Conservation (phyloP, 2,113 vertebrate species). For the Puma concolor region DNA sequence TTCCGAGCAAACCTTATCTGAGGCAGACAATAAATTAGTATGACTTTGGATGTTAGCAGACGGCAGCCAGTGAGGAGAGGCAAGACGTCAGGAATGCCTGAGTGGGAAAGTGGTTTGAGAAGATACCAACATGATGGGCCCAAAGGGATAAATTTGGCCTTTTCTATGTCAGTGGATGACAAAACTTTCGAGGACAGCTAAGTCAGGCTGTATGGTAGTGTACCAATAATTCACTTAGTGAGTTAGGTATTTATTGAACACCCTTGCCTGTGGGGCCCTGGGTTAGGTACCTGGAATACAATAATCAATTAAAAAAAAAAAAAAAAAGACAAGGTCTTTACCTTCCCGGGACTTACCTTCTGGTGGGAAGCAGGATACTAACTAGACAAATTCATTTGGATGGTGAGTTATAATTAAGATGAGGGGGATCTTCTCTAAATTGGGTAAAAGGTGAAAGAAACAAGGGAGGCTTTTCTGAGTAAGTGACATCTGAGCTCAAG, state of each 20-base stretch:
- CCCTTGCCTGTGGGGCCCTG: neutral
- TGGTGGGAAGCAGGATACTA: neutral
- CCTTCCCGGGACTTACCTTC: neutral
- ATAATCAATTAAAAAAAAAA: neutral
- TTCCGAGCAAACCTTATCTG: neutral
- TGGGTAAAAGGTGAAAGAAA: neutral
- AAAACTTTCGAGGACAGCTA: neutral
- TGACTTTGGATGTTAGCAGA: neutral
- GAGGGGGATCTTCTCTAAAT: neutral
- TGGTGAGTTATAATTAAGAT: neutral
- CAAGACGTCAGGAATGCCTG: neutral
- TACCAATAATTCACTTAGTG: neutral
- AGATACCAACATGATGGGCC: neutral
- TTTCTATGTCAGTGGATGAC: neutral
- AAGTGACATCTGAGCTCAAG: neutral
- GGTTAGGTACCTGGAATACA: neutral
- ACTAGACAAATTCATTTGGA: neutral
- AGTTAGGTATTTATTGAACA: neutral
- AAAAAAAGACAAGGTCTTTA: neutral
- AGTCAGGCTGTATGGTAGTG: neutral
- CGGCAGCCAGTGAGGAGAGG: neutral
- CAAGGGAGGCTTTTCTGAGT: neutral
- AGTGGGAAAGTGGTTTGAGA: neutral
- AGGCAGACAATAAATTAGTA: neutral
- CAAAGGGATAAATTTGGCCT: neutral